Base-by-base conservation (phyloP, 2,113 vertebrate genomes). In the Ia io region DNA sequence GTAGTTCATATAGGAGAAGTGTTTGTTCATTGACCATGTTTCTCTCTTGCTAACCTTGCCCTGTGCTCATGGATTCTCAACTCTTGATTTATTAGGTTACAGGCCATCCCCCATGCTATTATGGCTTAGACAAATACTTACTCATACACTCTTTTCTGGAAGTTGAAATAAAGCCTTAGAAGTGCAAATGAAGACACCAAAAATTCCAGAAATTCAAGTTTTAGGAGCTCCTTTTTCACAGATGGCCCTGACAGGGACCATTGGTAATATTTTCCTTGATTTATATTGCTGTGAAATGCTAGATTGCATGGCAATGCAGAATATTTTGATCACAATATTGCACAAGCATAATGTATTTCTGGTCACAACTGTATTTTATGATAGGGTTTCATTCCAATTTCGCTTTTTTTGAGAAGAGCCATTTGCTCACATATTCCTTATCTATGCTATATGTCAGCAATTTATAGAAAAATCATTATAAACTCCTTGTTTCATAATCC, bases 401-500 rank as follows among this genome's bases (percentile, higher is more conserved):
- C 78, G 51, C 84, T 97, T 92, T 92, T 88, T 56, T 30, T 18
- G 32, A 78, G 78, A 65, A 93, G 35, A 59, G 35, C 35, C 13
- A 1, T 85, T 73, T 92, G 85, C 85, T 96, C 84, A 90, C 71
- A 88, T 91, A 56, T 94, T 47, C 76, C 67, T 94, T 91, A 56
- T 73, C 35, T 70, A n/a, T 59, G 51, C 70, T 74, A 7, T 35
- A 25, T 65, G 74, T 91, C 84, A 93, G 84, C 84, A 90, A 85
- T 86, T 93, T 65, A 59, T 88, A 78, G 53, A 82, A 93, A 92
- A 95, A 83, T 82, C 61, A 61, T 92, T 70, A 65, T 20, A 70
- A 90, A 84, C 71, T 70, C 65, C 91, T 70, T 92, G 76, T 87
- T 92, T 96, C 88, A 65, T 85, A 82, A 93, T 90, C 90, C 65